These are phyloP conservation scores for Buathra laborator DNA, from an alignment of 2,888 invertebrate species.

Conservation along the genomic window DNA sequence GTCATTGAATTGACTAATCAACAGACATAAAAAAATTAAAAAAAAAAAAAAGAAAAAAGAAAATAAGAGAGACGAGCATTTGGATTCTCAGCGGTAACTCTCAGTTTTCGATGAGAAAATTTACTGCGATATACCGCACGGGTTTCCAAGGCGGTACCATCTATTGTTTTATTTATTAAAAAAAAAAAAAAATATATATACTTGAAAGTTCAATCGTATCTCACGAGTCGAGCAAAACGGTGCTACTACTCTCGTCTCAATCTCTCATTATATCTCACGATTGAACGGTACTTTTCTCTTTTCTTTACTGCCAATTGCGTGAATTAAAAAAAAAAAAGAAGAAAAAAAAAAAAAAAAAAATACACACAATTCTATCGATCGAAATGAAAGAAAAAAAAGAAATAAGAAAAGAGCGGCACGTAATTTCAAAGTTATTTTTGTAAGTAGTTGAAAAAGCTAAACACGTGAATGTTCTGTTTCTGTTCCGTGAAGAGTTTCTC, in stretches of 20 bases:
- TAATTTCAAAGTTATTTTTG: constrained; percentile 59
- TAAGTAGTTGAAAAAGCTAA: constrained; percentile 21
- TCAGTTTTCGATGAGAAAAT: constrained; percentile 1
- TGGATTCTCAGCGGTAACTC: constrained; percentile 22
- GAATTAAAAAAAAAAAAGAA: neutral
- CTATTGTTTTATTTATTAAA: constrained; percentile 30
- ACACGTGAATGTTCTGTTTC: constrained; percentile 35
- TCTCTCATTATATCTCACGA: constrained; percentile 37
- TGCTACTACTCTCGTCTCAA: constrained; percentile 49
- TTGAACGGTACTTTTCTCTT: constrained; percentile 29
- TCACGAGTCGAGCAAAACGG: constrained; percentile 56
- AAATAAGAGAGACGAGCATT: constrained; percentile 24
- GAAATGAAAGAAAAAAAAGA: constrained; percentile 19
- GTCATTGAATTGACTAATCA: constrained; percentile 47
- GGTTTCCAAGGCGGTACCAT: constrained; percentile 24
- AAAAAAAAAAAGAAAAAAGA: constrained; percentile 15
- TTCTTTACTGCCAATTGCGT: constrained; percentile 35
- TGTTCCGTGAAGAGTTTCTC: constrained; percentile 48
- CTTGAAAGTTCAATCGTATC: constrained; percentile 34
- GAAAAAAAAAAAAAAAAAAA: neutral
- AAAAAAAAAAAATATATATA: neutral
- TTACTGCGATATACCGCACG: constrained; percentile 2
- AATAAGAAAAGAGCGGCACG: neutral
- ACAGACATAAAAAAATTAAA: constrained; percentile 19
- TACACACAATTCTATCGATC: constrained; percentile 31